Conservation (phyloP, 1,140 invertebrate species). For the Thaumetopoea pityocampa region DNA sequence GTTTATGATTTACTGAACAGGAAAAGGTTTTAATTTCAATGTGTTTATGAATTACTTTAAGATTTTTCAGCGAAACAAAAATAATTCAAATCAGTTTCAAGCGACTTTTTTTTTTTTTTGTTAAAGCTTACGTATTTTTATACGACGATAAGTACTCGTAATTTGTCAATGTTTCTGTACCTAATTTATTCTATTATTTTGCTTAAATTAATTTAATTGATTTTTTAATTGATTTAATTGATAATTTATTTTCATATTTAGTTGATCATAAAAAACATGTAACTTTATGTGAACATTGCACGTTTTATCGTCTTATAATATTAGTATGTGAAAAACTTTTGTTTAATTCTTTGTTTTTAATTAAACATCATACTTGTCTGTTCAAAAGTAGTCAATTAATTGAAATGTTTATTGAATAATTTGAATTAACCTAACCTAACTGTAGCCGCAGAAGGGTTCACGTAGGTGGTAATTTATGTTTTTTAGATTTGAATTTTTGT, state of each 20-base stretch:
- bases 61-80: constrained; percentile 4
- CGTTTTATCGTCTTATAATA: background rate
- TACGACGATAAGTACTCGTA: constrained; percentile 4
- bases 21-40: no score
- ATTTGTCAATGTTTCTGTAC: constrained; percentile 1
- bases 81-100: constrained; percentile 9
- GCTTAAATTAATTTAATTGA: constrained; percentile 1
- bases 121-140: constrained; percentile 17
- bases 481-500: constrained; percentile 51
- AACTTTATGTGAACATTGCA: constrained; percentile 1
- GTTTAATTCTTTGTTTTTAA: constrained; percentile 24
- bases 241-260: no score
- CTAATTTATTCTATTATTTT: constrained; percentile 1
- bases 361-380: constrained; percentile 22
- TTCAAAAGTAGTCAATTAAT: constrained; percentile 18
- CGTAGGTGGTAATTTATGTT: constrained; percentile 38
- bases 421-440: constrained; percentile 27
- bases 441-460: constrained; percentile 22
- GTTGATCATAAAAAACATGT: constrained; percentile 18
- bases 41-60: constrained; percentile 2
- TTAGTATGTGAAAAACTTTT: constrained; percentile 8
- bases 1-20: no score
- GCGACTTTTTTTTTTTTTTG: constrained; percentile 12
- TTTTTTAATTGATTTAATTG: constrained; percentile 3
- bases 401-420: constrained; percentile 33